Conservation (phyloP, 2,113 vertebrate species). For the Lichenostomus cassidix region DNA sequence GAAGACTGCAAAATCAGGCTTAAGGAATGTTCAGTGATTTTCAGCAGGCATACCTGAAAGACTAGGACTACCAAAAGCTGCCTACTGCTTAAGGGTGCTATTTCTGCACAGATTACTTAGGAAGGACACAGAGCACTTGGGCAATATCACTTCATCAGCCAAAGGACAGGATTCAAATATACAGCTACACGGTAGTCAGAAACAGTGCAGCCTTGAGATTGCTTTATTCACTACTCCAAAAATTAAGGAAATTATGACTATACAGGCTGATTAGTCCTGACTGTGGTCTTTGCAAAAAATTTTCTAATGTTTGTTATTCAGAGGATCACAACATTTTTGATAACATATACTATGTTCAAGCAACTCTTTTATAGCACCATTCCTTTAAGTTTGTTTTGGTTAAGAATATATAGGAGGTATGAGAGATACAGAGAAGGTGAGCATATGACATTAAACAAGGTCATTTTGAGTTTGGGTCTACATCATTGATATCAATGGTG, state of each 20-base stretch:
- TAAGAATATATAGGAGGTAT: slow-evolving; percentile 70
- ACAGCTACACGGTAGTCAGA: neutral
- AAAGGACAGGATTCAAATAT: neutral
- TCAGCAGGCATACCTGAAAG: neutral
- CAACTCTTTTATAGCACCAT: neutral
- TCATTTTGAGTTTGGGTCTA: neutral
- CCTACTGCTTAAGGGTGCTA: neutral
- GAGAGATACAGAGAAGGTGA: slow-evolving; percentile 36
- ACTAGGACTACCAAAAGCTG: neutral
- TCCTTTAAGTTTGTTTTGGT: neutral
- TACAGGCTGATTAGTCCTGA: neutral
- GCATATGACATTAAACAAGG: neutral
- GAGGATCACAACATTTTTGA: neutral
- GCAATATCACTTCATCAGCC: neutral
- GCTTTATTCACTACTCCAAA: neutral
- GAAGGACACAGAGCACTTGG: neutral
- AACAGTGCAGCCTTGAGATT: neutral
- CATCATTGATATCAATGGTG: neutral
- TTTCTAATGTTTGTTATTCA: neutral
- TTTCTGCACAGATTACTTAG: neutral
- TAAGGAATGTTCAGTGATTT: neutral
- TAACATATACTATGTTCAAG: fast-evolving
- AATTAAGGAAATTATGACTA: neutral
- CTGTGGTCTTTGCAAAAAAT: neutral
- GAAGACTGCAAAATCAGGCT: neutral